Conservation (phyloP, 1,140 invertebrate species). For the Ganaspis sp. region DNA sequence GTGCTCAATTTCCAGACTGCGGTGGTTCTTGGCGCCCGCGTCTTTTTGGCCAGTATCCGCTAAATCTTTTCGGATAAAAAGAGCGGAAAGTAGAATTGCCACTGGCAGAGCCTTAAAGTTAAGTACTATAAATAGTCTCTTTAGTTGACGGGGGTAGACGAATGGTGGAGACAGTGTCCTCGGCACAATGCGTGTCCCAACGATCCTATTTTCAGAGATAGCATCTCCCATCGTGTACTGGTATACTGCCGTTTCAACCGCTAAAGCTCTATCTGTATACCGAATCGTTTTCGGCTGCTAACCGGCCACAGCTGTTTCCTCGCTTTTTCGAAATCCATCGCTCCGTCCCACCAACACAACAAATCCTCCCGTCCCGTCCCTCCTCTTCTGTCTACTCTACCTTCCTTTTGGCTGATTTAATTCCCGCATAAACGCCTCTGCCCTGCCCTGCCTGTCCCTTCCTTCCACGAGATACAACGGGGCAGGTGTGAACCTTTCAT, state of each 20-base stretch:
- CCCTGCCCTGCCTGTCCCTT: background rate
- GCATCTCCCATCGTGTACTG: constrained; percentile 54
- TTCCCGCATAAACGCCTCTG: constrained; percentile 39
- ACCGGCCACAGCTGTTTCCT: constrained; percentile 62
- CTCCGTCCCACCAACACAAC: constrained; percentile 36
- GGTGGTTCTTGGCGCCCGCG: constrained; percentile 41
- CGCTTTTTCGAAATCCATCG: constrained; percentile 52
- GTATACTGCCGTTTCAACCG: constrained; percentile 35
- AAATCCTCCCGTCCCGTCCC: constrained; percentile 18
- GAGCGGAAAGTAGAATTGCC: constrained; percentile 46
- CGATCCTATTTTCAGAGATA: constrained; percentile 73
- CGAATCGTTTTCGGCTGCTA: constrained; percentile 56
- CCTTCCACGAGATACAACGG: constrained; percentile 21
- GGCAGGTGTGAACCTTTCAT: constrained; percentile 55
- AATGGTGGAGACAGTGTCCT: constrained; percentile 48
- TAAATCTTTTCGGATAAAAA: constrained; percentile 48
- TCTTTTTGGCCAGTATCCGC: constrained; percentile 40
- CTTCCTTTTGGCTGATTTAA: constrained; percentile 52
- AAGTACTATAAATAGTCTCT: constrained; percentile 58
- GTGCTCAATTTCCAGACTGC: constrained; percentile 6
- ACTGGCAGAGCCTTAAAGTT: constrained; percentile 49
- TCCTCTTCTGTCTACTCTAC: constrained; percentile 28
- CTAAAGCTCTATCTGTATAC: constrained; percentile 60
- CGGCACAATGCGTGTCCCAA: constrained; percentile 63
- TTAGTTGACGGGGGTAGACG: constrained; percentile 31